Conservation (phyloP, 2,888 invertebrate species). For the Thymelicus sylvestris region DNA sequence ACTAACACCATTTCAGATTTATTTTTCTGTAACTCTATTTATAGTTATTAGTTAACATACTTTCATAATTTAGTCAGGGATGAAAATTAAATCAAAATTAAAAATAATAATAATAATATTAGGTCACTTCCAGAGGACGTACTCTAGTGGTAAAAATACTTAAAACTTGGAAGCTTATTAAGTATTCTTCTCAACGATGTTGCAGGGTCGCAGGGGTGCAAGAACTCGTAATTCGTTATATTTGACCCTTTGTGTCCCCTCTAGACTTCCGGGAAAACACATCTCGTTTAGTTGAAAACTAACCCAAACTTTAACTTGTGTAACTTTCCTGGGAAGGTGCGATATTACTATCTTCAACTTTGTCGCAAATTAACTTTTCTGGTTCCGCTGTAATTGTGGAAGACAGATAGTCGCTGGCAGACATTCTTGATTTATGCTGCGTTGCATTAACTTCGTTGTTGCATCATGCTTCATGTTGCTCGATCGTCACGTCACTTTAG, state of each 20-base stretch:
- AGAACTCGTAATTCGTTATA: conserved; percentile 15
- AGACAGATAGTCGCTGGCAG: conserved; percentile 22
- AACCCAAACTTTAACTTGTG: conserved; percentile 16
- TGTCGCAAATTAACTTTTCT: conserved; percentile 25
- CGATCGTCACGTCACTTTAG: background rate
- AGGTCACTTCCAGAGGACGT: conserved; percentile 9
- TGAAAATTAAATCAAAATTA: background rate
- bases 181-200: conserved; percentile 23
- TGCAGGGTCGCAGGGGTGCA: background rate
- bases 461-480: background rate
- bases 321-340: conserved; percentile 9
- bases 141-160: conserved; percentile 16
- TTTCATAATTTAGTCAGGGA: too few relatives aligned
- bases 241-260: conserved; percentile 21
- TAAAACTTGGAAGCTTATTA: conserved; percentile 31
- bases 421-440: conserved; percentile 24
- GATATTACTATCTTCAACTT: conserved; percentile 29
- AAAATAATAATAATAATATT: background rate
- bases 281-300: conserved; percentile 29
- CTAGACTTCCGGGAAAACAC: conserved; percentile 3
- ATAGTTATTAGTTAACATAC: too few relatives aligned
- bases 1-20: too few relatives aligned
- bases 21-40: too few relatives aligned
- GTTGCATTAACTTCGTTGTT: background rate
- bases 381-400: conserved; percentile 15